Evolutionary conservation across 2,888 invertebrate species (phyloP).

Genomic region (Pherbina coryleti): DNA sequence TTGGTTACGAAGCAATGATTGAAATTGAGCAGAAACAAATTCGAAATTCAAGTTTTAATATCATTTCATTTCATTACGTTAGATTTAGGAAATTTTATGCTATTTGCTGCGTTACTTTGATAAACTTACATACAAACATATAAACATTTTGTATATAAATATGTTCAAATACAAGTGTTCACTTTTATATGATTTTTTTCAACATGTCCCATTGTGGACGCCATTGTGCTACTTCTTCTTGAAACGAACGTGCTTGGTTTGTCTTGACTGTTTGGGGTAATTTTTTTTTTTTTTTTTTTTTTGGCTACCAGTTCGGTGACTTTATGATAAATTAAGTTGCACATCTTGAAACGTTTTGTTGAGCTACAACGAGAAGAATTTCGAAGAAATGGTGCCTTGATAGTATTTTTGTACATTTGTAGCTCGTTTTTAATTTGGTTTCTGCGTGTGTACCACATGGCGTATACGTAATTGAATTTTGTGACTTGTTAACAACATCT

Average conservation of each 20-base stretch:
- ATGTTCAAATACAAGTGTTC: neutral
- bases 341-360: neutral
- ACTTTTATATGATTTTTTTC: slow-evolving; percentile 6
- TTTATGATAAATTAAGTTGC: slow-evolving; percentile 16
- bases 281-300: neutral
- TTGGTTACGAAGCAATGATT: slow-evolving; percentile 7
- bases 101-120: neutral
- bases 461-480: slow-evolving; percentile 17
- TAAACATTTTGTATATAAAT: neutral
- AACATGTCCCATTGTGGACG: neutral
- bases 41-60: slow-evolving; percentile 19
- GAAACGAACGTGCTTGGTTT: neutral
- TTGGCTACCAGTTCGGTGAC: neutral
- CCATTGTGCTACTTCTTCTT: neutral
- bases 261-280: neutral
- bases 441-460: slow-evolving; percentile 12
- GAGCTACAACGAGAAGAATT: neutral
- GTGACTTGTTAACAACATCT: neutral
- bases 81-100: neutral
- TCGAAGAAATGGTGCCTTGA: neutral
- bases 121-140: neutral
- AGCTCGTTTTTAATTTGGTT: slow-evolving; percentile 11
- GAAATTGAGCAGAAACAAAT: slow-evolving; percentile 25
- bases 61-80: neutral
- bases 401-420: neutral